Evolutionary conservation across 2,797 vertebrate species (phyloP), one percentile per base, ranked within the genome.

Genomic region (Eulemur coronatus): DNA sequence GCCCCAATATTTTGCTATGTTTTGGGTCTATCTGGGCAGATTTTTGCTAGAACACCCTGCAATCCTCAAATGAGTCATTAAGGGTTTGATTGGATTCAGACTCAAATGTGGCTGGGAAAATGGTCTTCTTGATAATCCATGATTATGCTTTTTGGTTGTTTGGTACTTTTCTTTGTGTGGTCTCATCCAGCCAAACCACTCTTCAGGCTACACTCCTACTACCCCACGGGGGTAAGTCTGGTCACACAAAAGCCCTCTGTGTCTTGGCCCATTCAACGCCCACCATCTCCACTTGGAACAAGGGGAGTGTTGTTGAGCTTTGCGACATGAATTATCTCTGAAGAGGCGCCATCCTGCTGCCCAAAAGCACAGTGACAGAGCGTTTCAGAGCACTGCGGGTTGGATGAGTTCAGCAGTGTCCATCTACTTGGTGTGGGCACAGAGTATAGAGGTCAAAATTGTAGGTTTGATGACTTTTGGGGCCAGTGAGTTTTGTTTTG

Each of bases 241-340:
- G 35, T 48, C 69, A 18, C 89, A 95, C 92, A 76, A 30, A 89
- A 87, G 88, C 73, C 35, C 46, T 48, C 43, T 85, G 59, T 85
- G 88, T 52, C 2, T 0, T 22, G 70, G 50, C 2, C 2, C 43
- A 61, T 70, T 81, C 35, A n/a, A 12, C 3, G 3, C 5, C 55
- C 35, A 7, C 43, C 80, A 24, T 59, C 41, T 85, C 72, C 11
- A 2, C 76, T 75, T 63, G 61, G 73, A 82, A 86, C 70, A 89
- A 70, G 18, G n/a, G 7, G 15, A 46, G 7, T 17, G 52, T 67
- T 61, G 82, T 50, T n/a, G 50, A 61, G 43, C 15, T 57, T 13
- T 72, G 52, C 0, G 4, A 30, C n/a, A 14, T 35, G 85, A 75
- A 50, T 61, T 85, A 8, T 82, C 75, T 84, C 52, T 28, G 65